Evolutionary conservation across 2,888 invertebrate genomes (phyloP).

Genomic region (Philaethria dido): DNA sequence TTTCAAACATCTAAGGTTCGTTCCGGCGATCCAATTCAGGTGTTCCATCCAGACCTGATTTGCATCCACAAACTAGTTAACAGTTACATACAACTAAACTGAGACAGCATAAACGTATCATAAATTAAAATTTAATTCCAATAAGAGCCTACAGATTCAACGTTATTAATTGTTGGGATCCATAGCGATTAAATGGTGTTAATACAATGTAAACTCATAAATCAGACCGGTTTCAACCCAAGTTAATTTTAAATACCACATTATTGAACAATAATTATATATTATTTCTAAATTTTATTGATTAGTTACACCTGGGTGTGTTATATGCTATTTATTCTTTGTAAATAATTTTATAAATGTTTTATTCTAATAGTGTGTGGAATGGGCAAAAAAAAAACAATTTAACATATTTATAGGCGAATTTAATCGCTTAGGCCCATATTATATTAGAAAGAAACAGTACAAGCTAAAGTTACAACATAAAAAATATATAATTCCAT

Average conservation of each 20-base stretch:
- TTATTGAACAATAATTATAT: not conserved
- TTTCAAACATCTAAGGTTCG: conserved; percentile 67
- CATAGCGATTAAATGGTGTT: conserved; percentile 37
- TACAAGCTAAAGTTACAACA: no score
- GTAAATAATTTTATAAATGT: no score
- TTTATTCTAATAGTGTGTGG: no score
- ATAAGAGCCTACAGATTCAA: conserved; percentile 52
- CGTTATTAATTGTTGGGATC: conserved; percentile 43
- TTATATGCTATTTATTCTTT: no score
- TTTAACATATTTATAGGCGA: no score
- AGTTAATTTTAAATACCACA: not conserved
- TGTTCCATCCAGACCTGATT: conserved; percentile 70
- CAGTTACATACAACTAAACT: conserved; percentile 58
- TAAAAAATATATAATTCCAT: no score
- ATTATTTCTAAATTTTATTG: not conserved
- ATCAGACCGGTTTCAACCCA: conserved; percentile 18
- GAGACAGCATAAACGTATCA: conserved; percentile 55
- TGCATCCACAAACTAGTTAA: conserved; percentile 73
- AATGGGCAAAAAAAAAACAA: no score
- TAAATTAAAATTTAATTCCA: conserved; percentile 52
- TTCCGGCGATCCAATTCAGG: conserved; percentile 60
- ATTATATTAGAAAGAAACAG: no score
- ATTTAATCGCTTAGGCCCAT: no score
- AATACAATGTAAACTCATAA: conserved; percentile 35
- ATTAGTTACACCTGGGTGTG: not conserved